Percentiles rank a stretch among this genome's conserved stretches.
Evolutionary conservation across 2,113 vertebrate species (phyloP).

Genomic region (Elephantulus edwardii): DNA sequence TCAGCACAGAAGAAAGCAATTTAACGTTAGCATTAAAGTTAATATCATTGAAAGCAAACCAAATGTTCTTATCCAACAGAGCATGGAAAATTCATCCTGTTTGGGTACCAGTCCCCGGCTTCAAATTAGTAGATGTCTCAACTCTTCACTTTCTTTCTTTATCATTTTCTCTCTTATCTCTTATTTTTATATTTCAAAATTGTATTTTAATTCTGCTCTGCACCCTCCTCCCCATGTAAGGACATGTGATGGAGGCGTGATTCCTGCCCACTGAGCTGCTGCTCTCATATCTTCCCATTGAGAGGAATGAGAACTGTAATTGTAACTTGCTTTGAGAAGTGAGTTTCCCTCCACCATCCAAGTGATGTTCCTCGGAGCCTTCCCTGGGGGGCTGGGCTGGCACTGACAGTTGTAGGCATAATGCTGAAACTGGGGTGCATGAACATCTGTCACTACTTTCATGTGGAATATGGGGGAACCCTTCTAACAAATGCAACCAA

Average conservation of each 20-base stretch:
- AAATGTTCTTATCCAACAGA: constrained; percentile 62
- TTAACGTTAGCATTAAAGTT: not conserved
- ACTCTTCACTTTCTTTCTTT: not conserved
- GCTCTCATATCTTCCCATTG: not conserved
- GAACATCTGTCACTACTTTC: not conserved
- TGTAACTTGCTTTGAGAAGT: not conserved
- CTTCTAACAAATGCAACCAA: not conserved
- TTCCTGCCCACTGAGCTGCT: rapidly evolving
- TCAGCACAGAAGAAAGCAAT: constrained; percentile 58
- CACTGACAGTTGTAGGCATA: not conserved
- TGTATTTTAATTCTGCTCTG: not conserved
- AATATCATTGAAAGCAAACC: not conserved
- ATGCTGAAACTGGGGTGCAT: not conserved
- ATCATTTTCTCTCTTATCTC: constrained; percentile 58
- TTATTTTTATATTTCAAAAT: constrained; percentile 47
- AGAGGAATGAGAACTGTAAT: too few relatives aligned
- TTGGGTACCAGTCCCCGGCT: not conserved
- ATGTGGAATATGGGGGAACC: rapidly evolving
- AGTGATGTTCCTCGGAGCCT: not conserved
- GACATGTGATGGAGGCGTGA: rapidly evolving
- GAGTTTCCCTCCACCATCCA: not conserved
- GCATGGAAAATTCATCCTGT: constrained; percentile 54
- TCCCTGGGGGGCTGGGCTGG: rapidly evolving
- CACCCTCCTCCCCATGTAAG: rapidly evolving
- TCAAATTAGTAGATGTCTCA: not conserved